Base-by-base conservation (phyloP, 1,140 invertebrate genomes). In the Cydia fagiglandana region DNA sequence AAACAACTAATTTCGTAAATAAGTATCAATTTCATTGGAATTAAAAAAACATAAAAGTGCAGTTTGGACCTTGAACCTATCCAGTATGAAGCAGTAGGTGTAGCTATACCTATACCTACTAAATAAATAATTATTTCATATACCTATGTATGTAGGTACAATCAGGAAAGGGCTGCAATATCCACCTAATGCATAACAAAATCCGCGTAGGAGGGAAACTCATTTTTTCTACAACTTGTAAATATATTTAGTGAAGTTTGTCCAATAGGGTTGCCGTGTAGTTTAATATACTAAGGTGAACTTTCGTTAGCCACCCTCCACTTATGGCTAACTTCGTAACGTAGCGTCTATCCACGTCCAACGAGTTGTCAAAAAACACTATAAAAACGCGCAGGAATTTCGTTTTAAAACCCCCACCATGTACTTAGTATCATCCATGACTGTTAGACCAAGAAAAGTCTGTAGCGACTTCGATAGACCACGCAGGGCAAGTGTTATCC, bases 351-450 rank as follows among this genome's bases (percentile, higher is more conserved):
- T 15, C 12, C 12, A 15, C 45, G 2, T 50, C 47, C 12, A 13
- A 50, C 47, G 4, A 50, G 47, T 50, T 50, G 12, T 15, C 15
- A 50, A 50, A 50, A 50, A 50, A 41, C 38, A 41, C 9, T 41
- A 7, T 38, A 38, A 4, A 7, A 45, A 4, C 0, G 12, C 12
- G 41, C 2, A 13, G 0, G 15, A 66, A 66, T 15, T 66, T 66
- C 13, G 13, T 30, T 15, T 34, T 41, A 41, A 13, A 64, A 24
- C 20, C 64, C 20, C 24, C 38, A 68, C 28, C 28, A 68, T 68
- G 64, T 38, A 34, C 64, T 68, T 68, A 34, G 64, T 15, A 30
- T 68, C 64, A 68, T 34, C 30, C 30, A 15, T 66, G 4, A 38
- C 12, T 66, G 38, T n/a, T n/a, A n/a, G n/a, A n/a, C n/a, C n/a